These are phyloP conservation scores for Andrena bucephala DNA, from an alignment of 2,888 invertebrate species.

Conservation along the genomic window DNA sequence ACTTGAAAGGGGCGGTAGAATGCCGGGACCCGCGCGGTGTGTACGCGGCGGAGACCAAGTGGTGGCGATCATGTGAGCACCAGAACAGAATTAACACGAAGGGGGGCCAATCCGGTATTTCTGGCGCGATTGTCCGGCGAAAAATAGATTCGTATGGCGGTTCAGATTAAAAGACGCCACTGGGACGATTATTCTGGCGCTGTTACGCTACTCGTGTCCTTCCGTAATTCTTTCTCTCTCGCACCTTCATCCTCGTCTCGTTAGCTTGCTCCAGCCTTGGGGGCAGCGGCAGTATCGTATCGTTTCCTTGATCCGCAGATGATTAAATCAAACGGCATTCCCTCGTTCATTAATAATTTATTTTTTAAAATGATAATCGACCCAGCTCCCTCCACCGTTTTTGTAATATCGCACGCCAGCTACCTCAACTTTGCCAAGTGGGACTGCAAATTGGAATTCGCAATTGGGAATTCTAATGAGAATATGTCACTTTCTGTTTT, in stretches of 20 bases:
- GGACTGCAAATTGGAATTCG: too few species aligned
- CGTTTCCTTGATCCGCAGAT: neutral
- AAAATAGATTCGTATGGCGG: slow-evolving; percentile 82
- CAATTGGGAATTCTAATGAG: too few species aligned
- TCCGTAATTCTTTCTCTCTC: slow-evolving; percentile 71
- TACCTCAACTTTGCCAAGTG: too few species aligned
- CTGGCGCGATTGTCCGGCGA: slow-evolving; percentile 84
- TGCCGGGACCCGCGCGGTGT: slow-evolving; percentile 49
- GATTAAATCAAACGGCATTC: neutral
- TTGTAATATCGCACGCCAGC: neutral
- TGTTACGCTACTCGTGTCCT: slow-evolving; percentile 74
- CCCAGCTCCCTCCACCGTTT: neutral
- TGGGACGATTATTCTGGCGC: slow-evolving; percentile 77
- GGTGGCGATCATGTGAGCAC: slow-evolving; percentile 78
- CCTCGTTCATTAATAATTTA: neutral
- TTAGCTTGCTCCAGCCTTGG: neutral
- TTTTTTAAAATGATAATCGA: neutral
- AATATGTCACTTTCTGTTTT: too few species aligned
- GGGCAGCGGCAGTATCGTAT: neutral
- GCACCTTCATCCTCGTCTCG: slow-evolving; percentile 14
- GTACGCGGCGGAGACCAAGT: slow-evolving; percentile 61
- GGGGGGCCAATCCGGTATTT: slow-evolving; percentile 81
- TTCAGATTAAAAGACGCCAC: slow-evolving; percentile 82
- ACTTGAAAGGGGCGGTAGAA: slow-evolving; percentile 46
- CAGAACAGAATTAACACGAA: slow-evolving; percentile 81